phyloP scores from a whole-genome alignment of 2,888 invertebrate genomes.

The Hololepta plana region DNA sequence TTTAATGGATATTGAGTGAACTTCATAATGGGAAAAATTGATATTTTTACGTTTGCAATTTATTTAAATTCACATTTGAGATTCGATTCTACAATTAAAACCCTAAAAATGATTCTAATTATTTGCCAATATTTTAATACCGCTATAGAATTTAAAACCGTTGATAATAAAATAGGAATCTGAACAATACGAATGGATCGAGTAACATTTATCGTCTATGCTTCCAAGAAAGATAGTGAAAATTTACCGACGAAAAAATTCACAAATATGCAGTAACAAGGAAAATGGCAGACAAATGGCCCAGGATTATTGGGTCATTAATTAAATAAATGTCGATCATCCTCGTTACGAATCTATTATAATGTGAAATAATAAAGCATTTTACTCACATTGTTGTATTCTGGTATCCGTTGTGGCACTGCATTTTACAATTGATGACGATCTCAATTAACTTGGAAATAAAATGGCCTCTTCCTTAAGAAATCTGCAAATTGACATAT shows the following conservation, averaged over 20 bases:
- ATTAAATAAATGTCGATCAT: neutral
- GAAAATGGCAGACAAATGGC: slow-evolving; percentile 11
- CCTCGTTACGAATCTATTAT: neutral
- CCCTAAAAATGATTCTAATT: neutral
- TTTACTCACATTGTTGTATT: slow-evolving; percentile 24
- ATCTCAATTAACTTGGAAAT: slow-evolving; percentile 12
- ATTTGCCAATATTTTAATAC: slow-evolving; percentile 1
- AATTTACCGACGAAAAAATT: neutral
- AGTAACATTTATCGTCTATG: slow-evolving; percentile 1
- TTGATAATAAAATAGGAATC: slow-evolving; percentile 1
- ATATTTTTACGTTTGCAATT: no score
- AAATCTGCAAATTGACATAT: slow-evolving; percentile 14
- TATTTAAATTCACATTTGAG: no score
- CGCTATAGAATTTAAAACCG: neutral
- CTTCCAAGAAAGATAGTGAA: slow-evolving; percentile 1
- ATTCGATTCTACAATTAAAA: slow-evolving; percentile 1
- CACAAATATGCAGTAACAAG: slow-evolving; percentile 11
- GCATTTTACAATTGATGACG: slow-evolving; percentile 25
- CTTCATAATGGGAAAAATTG: neutral
- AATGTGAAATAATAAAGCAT: no score
- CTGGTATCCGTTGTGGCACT: slow-evolving; percentile 30
- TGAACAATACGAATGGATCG: neutral
- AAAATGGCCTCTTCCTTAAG: slow-evolving; percentile 12
- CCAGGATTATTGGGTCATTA: neutral
- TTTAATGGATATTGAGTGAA: neutral